These are phyloP conservation scores for Brachyrhaphis roseni DNA, from an alignment of 2,797 vertebrate genomes.

Conservation along the genomic window DNA sequence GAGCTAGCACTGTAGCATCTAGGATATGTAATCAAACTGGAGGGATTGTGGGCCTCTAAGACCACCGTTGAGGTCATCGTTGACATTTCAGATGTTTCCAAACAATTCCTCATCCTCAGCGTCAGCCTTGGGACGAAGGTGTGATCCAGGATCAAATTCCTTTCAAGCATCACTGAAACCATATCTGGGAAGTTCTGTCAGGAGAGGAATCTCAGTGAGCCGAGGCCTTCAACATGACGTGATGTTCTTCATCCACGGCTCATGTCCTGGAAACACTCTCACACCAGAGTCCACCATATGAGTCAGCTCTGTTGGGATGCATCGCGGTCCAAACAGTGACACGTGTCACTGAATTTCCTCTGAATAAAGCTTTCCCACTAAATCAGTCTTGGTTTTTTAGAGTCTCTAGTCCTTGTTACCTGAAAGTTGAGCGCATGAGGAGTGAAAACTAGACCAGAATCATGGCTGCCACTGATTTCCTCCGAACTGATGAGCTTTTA, in stretches of 20 bases:
- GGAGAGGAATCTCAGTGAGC: constrained; percentile 39
- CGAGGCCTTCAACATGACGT: constrained; percentile 56
- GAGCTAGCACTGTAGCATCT: background rate
- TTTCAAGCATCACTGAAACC: constrained; percentile 15
- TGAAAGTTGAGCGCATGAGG: background rate
- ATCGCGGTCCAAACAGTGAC: constrained; percentile 42
- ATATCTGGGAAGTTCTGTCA: constrained; percentile 12
- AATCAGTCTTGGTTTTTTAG: background rate
- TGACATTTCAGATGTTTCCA: background rate
- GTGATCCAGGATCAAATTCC: background rate
- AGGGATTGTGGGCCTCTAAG: background rate
- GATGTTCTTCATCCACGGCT: constrained; percentile 62
- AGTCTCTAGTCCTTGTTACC: constrained; percentile 27
- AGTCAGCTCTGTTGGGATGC: constrained; percentile 63
- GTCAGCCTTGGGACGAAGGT: background rate
- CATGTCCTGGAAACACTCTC: constrained; percentile 66
- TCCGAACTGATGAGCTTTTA: background rate
- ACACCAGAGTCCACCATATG: constrained; percentile 43
- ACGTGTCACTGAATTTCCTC: constrained; percentile 47
- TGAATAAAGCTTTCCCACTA: constrained; percentile 35
- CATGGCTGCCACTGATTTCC: background rate
- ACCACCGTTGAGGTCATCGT: background rate
- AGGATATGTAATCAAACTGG: background rate
- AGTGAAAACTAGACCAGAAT: background rate
- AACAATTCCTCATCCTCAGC: background rate